Evolutionary conservation across 2,888 invertebrate genomes (phyloP), one percentile per base, ranked within the genome.

Genomic region (Microplitis deprimator): DNA sequence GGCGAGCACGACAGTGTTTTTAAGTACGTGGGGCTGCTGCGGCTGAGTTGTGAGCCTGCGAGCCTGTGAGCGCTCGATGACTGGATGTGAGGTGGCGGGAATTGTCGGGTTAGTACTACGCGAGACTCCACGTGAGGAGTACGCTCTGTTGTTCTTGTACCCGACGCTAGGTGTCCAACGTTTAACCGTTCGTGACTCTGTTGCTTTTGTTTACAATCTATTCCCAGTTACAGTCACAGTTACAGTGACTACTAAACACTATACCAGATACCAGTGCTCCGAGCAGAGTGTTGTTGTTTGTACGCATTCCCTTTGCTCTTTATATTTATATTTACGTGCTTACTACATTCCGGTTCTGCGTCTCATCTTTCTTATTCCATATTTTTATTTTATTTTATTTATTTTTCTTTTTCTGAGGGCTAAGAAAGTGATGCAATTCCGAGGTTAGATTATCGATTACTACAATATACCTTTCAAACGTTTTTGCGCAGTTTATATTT

Each of bases 61-160:
- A 1, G 41, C 39, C 16, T 60, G 68, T n/a, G 72, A 38, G 65
- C 71, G 77, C 60, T 41, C 17, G 68, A 16, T 61, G 62, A n/a
- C 62, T 69, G 64, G 29, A 65, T 73, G 59, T 65, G 61, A 70
- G 76, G 80, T 80, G 80, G 81, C 82, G 84, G 80, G 83, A 84
- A 82, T 77, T 68, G 75, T 75, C 65, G 72, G 77, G 75, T 79
- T 76, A 85, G 84, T 85, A 85, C 82, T 84, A 84, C 82, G 83
- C 82, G 85, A 82, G 83, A 84, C 83, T 82, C 82, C 84, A 84
- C 83, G 82, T 84, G 83, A 83, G 81, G 74, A 79, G 76, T 79
- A 84, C 81, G 83, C 80, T 81, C 75, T 72, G 65, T 76, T 65
- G 78, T 77, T 68, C 74, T 68, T 69, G 16, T 50, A 10, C 6